Conservation (phyloP, 2,797 vertebrate genomes). For the Loris lydekkerianus region DNA sequence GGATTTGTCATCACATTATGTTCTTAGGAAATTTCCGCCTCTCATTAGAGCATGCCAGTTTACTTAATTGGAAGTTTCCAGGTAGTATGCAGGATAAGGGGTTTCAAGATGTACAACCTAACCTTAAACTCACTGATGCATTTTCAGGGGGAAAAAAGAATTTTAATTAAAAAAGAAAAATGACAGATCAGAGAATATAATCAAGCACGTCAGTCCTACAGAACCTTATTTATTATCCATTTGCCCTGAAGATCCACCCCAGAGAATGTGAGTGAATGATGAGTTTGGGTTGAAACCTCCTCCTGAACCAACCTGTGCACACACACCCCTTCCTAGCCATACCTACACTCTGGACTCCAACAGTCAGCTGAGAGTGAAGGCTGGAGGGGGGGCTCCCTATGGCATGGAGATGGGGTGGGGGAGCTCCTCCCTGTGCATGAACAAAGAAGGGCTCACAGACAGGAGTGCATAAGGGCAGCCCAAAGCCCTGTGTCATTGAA, state of each 20-base stretch:
- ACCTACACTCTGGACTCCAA: rapidly evolving
- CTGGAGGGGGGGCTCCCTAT: neutral
- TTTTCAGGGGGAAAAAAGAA: neutral
- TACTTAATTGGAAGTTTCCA: neutral
- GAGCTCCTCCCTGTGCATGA: rapidly evolving
- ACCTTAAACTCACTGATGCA: neutral
- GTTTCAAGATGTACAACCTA: neutral
- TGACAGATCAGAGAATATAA: neutral
- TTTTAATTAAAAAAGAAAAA: conserved; percentile 45
- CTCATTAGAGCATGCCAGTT: neutral
- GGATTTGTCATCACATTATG: neutral
- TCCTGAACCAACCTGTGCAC: neutral
- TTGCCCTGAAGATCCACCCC: neutral
- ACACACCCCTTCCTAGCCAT: rapidly evolving
- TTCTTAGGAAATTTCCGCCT: neutral
- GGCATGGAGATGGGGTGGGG: rapidly evolving
- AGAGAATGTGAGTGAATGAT: neutral
- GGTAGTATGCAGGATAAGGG: neutral
- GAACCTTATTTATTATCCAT: neutral
- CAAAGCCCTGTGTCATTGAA: too few relatives aligned
- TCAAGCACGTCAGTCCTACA: neutral
- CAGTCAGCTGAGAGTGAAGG: neutral
- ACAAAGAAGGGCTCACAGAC: neutral
- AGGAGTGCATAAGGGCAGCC: rapidly evolving
- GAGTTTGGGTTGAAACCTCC: neutral